Base-by-base conservation (phyloP, 2,113 vertebrate genomes). In the Amphilophus citrinellus region DNA sequence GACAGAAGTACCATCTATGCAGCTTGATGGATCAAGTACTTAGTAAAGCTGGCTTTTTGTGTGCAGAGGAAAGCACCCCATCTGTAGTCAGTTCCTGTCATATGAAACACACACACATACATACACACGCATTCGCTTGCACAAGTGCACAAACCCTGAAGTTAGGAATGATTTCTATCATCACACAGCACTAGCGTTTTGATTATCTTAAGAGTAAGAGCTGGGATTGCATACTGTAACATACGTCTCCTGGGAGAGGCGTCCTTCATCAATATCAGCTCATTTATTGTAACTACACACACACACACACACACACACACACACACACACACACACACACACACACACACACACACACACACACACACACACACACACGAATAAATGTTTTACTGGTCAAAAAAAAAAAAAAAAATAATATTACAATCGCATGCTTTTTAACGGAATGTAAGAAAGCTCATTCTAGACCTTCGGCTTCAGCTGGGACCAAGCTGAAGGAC, bases 391-490 rank as follows among this genome's bases (percentile, higher is more conserved):
- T 90, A 92, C 80, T 84, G 68, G 84, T 92, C 83, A 76, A 85
- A 79, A 87, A 91, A 90, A 78, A 24, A 24, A 27, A 27, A 27
- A 27, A 27, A 27, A 27, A 88, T 81, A 80, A 68, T 42, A 87
- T 73, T 92, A 94, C 94, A 94, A 93, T 94, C 94, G 88, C 94
- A 93, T 94, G 92, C 94, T 94, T 93, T 91, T 77, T 93, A 93
- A 94, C 84, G 95, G 93, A 96, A 95, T 95, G 94, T 94, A 90
- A 94, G 91, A 94, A 93, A 94, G 87, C 85, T 91, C 87, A 93
- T 83, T 87, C 59, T 73, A 92, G 91, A 93, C 79, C 77, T 89
- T 87, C 76, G 39, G 77, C 61, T 81, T 61, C 20, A 88, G 89
- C 66, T 27, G 84, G 86, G 84, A 78, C 78, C 57, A 56, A 84